A percentile compares a stretch with the other conserved stretches of the same genome.
Evolutionary conservation across 2,888 invertebrate genomes (phyloP).

Genomic region (Parnassius smintheus): DNA sequence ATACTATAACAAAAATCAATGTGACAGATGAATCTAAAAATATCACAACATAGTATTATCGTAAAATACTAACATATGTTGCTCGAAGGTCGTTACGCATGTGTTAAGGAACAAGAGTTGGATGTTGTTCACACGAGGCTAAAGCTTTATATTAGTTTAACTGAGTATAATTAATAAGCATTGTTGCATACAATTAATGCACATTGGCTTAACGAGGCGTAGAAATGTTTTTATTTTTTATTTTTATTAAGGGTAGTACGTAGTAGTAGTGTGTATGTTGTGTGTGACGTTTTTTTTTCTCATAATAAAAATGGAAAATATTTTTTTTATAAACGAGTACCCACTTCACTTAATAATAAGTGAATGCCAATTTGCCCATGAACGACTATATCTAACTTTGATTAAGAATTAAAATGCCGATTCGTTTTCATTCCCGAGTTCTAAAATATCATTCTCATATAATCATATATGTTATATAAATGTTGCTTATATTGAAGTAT

Average conservation of each 20-base stretch:
- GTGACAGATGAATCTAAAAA: conserved; percentile 13
- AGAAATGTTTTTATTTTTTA: too few relatives aligned
- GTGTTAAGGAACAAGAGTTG: conserved; percentile 29
- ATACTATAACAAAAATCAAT: not conserved
- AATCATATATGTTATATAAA: too few relatives aligned
- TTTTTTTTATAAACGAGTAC: too few relatives aligned
- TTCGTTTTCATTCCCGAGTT: too few relatives aligned
- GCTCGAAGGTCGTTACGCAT: conserved; percentile 30
- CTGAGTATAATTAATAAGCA: not conserved
- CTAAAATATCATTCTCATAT: too few relatives aligned
- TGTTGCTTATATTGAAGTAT: too few relatives aligned
- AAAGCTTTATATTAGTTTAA: conserved; percentile 1
- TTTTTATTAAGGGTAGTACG: not conserved
- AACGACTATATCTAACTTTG: too few relatives aligned
- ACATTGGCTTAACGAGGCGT: too few relatives aligned
- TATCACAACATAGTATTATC: conserved; percentile 7
- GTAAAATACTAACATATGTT: conserved; percentile 20
- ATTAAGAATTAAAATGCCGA: too few relatives aligned
- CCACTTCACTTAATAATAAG: too few relatives aligned
- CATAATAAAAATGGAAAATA: too few relatives aligned
- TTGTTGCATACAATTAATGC: not conserved
- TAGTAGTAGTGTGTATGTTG: not conserved
- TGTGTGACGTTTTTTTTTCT: not conserved
- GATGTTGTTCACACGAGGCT: conserved; percentile 49
- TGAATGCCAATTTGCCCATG: too few relatives aligned